Percentiles rank a stretch among this genome's conserved stretches.
Conservation (phyloP, 35 echinoderm and acorn worm genomes). For the Chiridota heheva region DNA sequence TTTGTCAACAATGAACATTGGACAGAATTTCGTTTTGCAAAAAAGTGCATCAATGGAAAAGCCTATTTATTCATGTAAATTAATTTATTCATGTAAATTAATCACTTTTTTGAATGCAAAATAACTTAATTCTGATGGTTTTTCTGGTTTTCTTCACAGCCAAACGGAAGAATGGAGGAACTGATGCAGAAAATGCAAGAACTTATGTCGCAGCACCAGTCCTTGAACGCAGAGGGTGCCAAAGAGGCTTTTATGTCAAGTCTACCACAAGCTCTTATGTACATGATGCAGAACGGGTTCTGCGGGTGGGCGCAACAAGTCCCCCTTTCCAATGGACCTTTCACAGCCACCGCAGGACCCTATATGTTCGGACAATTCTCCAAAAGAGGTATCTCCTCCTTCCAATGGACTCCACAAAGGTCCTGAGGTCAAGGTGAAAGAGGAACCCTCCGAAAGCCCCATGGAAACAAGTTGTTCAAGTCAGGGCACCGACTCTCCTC, state of each 20-base stretch:
- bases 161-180: conserved; percentile 88
- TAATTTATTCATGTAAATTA: too few species aligned
- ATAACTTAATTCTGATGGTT: too few species aligned
- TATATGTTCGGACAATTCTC: too few species aligned
- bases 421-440: conserved; percentile 58
- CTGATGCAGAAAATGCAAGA: conserved; percentile 74
- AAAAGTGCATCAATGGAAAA: too few species aligned
- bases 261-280: conserved; percentile 47
- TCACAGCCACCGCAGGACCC: conserved; percentile 34
- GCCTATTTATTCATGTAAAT: too few species aligned
- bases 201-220: conserved; percentile 21
- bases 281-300: conserved; percentile 32
- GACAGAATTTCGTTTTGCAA: too few species aligned
- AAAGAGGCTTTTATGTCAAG: conserved; percentile 20
- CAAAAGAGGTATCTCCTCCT: too few species aligned
- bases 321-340: conserved; percentile 35
- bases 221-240: conserved; percentile 30
- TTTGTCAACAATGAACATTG: background rate
- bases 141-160: conserved; percentile 62
- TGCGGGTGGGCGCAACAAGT: conserved; percentile 28
- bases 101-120: too few species aligned
- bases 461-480: conserved; percentile 52
- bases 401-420: conserved; percentile 38
- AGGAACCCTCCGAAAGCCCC: conserved; percentile 60
- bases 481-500: conserved; percentile 36